Conservation (phyloP, 2,797 vertebrate species). For the Chelmon rostratus region DNA sequence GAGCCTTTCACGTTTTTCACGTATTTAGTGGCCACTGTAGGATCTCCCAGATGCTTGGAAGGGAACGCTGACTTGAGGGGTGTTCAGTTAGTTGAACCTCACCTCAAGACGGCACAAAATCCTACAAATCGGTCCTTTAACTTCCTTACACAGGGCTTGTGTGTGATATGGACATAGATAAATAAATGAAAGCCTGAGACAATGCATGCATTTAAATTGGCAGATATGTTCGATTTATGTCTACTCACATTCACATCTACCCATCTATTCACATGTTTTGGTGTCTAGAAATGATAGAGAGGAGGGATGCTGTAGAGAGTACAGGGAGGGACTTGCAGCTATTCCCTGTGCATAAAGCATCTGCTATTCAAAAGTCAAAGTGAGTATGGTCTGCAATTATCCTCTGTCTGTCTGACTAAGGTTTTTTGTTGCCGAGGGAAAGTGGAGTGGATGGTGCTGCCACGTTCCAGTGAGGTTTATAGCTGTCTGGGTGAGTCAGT, state of each 20-base stretch:
- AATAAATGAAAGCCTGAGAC: neutral
- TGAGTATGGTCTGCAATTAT: conserved; percentile 41
- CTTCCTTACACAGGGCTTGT: neutral
- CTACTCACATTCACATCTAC: neutral
- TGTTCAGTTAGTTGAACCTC: too few species aligned
- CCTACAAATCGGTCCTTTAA: too few species aligned
- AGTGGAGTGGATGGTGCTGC: conserved; percentile 22
- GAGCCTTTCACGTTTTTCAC: too few species aligned
- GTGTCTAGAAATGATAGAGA: neutral
- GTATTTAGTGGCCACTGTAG: too few species aligned
- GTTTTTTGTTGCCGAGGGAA: conserved; percentile 2
- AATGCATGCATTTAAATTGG: too few species aligned
- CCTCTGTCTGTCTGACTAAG: conserved; percentile 40
- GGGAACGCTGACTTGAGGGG: too few species aligned
- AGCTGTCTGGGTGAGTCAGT: conserved; percentile 2
- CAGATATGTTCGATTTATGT: neutral
- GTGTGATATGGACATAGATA: neutral
- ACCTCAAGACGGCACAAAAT: too few species aligned
- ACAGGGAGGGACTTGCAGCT: conserved; percentile 20
- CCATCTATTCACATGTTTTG: neutral
- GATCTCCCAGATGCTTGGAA: too few species aligned
- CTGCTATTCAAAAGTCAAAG: conserved; percentile 42
- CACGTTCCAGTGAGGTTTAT: neutral
- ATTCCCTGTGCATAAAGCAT: conserved; percentile 34
- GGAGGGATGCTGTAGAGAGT: neutral